Percentiles rank a stretch among this genome's conserved stretches.
These are phyloP conservation scores for Acanthosoma haemorrhoidale DNA, from an alignment of 2,888 invertebrate species.

Conservation along the genomic window DNA sequence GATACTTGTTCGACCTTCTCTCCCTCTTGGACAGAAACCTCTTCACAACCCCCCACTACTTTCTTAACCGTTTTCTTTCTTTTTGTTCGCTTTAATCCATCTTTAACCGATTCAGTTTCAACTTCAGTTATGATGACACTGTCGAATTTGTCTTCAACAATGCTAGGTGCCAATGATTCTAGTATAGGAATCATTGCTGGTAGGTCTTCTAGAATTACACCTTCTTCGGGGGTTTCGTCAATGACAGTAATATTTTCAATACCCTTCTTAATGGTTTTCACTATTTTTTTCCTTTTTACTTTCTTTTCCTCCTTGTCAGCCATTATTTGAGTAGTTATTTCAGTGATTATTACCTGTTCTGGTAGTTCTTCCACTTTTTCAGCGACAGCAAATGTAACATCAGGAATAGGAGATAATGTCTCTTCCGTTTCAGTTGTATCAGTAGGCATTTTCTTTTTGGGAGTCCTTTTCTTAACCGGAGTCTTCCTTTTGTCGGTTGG, in stretches of 20 bases:
- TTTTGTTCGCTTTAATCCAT: constrained; percentile 32
- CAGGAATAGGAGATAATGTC: constrained; percentile 24
- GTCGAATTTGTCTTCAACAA: constrained; percentile 46
- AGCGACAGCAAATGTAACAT: constrained; percentile 11
- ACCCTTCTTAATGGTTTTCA: constrained; percentile 42
- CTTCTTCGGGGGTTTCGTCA: constrained; percentile 43
- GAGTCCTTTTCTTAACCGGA: constrained; percentile 42
- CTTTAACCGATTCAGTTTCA: constrained; percentile 41
- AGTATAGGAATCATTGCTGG: constrained; percentile 43
- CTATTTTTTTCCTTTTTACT: constrained; percentile 47
- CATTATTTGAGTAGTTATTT: constrained; percentile 39
- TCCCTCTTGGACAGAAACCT: constrained; percentile 39
- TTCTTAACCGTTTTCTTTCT: constrained; percentile 33
- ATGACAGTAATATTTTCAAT: constrained; percentile 26
- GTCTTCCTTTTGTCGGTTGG: too few species aligned
- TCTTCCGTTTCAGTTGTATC: constrained; percentile 16
- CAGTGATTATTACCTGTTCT: constrained; percentile 46
- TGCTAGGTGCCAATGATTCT: constrained; percentile 42
- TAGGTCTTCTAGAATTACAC: constrained; percentile 38
- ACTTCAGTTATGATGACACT: constrained; percentile 46
- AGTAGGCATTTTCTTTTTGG: constrained; percentile 21
- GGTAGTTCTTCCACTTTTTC: constrained; percentile 47
- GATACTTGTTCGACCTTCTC: too few species aligned
- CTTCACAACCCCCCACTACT: constrained; percentile 39
- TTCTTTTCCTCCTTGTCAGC: constrained; percentile 48